These are phyloP conservation scores for Petrosia ficiformis DNA, from an alignment of 37 sponge, comb jelly and placozoan genomes.

Conservation along the genomic window DNA sequence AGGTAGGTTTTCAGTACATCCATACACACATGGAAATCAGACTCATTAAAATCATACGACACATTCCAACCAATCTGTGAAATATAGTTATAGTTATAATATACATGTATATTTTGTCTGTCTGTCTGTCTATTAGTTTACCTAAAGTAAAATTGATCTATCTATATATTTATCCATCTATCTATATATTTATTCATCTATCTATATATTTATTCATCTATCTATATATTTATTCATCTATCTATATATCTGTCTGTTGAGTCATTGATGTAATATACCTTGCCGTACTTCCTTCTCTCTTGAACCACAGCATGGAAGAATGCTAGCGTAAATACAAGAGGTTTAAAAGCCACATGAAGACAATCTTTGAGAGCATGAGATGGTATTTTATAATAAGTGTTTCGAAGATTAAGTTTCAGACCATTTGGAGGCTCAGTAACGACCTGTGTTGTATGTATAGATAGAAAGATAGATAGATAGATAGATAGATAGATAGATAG, in stretches of 20 bases:
- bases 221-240: too few species aligned
- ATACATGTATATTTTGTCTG: not conserved
- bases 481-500: too few species aligned
- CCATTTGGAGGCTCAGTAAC: conserved; percentile 99
- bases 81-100: not conserved
- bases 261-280: conserved; percentile 28
- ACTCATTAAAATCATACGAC: conserved; percentile 98
- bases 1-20: conserved; percentile 90
- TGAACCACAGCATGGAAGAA: conserved; percentile 99
- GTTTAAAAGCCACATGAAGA: conserved; percentile 86
- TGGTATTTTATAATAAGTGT: conserved; percentile 93
- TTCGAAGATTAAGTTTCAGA: conserved; percentile 92
- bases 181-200: too few species aligned
- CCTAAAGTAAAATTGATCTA: too few species aligned
- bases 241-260: too few species aligned
- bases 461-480: too few species aligned
- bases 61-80: conserved; percentile 98
- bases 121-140: not conserved
- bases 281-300: conserved; percentile 98
- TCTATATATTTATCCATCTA: too few species aligned
- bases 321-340: conserved; percentile 92
- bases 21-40: conserved; percentile 98
- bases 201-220: too few species aligned
- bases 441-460: conserved; percentile 27
- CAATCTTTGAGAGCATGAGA: conserved; percentile 76